Base-by-base conservation (phyloP, 2,797 vertebrate genomes). In the Pseudocheirus occidentalis region DNA sequence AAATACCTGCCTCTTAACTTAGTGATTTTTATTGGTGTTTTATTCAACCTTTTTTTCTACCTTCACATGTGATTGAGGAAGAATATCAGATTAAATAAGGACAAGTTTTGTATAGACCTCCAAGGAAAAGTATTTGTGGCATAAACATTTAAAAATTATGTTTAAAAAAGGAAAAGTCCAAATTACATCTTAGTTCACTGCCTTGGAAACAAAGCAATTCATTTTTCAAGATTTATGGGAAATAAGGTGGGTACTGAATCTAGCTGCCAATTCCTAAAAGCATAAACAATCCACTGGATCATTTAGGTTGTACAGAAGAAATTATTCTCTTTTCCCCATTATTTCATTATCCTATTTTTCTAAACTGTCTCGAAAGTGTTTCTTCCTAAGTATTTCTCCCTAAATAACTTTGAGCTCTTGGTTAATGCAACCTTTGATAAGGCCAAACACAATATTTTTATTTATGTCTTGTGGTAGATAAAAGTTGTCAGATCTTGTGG, bases 101-200 rank as follows among this genome's bases (percentile, higher is more conserved):
- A 87, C 56, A 94, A 91, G 62, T 59, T 92, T 95, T 95, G 5
- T 52, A 91, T 93, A 90, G 40, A 91, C 66, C 81, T 59, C 93
- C 53, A 92, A 5, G 3, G 52, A 16, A 89, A 50, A 34, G 6
- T 59, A 0, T 57, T 40, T 87, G 31, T 55, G 55, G 5, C 27
- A 4, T 28, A 81, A 93, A 54, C 28, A 55, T n/a, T 58, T 10
- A 55, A 91, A 89, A 53, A 62, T 56, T 53, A 90, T 50, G 16
- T 53, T 0, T 92, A 92, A 81, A 58, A 93, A 73, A 92, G 90
- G 1, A 2, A 91, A 14, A 14, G 57, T 55, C 28, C 21, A 91
- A 93, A 95, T 21, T 62, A 93, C 66, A 40, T 5, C 27, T 56
- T 90, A 9, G 5, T 5, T 73, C 18, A n/a, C 1, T 91, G 28